These are phyloP conservation scores for Denticeps clupeoides DNA, from an alignment of 2,797 vertebrate species.

Conservation along the genomic window DNA sequence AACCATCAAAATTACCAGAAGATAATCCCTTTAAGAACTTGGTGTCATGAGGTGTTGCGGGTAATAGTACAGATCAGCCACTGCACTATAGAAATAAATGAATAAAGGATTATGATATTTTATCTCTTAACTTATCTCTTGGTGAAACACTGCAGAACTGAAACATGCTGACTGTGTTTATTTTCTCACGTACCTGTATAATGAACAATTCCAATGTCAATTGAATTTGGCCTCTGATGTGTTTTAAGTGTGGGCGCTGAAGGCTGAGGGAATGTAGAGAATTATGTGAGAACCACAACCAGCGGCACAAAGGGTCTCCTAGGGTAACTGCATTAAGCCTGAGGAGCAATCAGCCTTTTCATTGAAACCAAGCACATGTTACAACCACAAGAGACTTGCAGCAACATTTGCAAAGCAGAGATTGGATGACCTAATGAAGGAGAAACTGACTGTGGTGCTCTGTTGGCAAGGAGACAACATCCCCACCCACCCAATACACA, in stretches of 20 bases:
- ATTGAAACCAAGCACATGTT: background rate
- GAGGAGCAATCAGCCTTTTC: no score
- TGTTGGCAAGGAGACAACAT: background rate
- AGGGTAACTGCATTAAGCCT: no score
- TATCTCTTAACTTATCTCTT: no score
- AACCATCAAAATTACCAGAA: background rate
- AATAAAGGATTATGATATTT: no score
- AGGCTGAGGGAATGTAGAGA: no score
- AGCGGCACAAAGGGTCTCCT: no score
- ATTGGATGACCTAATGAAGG: background rate
- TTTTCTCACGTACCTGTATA: no score
- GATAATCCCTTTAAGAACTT: slow-evolving; percentile 28
- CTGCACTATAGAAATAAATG: no score
- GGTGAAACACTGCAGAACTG: slow-evolving; percentile 8
- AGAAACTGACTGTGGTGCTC: background rate
- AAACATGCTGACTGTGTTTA: slow-evolving; percentile 2
- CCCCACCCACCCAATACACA: background rate
- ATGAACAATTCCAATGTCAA: slow-evolving; percentile 17
- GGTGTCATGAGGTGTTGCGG: no score
- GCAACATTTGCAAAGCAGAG: background rate
- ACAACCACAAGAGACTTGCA: background rate
- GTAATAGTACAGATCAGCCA: no score
- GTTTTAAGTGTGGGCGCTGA: no score
- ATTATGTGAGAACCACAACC: no score
- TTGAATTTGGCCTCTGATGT: slow-evolving; percentile 15